These are phyloP conservation scores for Pseudois nayaur DNA, from an alignment of 2,113 vertebrate species.

Conservation along the genomic window DNA sequence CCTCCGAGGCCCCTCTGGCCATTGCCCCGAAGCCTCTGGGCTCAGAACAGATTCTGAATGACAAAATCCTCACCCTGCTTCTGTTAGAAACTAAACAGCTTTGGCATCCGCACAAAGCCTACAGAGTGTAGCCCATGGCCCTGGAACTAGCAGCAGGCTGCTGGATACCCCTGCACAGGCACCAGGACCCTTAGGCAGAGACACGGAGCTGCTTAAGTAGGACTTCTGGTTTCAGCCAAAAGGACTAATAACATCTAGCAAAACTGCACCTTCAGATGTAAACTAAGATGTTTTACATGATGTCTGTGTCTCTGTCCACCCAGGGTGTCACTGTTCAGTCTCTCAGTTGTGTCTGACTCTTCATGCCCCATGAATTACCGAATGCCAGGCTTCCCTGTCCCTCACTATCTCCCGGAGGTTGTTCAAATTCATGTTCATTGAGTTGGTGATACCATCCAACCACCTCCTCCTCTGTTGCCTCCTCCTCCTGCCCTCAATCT, in stretches of 20 bases:
- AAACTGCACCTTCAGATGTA: neutral
- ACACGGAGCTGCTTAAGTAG: neutral
- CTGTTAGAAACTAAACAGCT: neutral
- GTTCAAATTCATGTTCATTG: neutral
- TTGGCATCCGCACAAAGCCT: neutral
- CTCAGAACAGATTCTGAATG: neutral
- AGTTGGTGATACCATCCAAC: neutral
- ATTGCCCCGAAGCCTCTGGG: neutral
- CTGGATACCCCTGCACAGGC: accelerated
- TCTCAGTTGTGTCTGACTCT: neutral
- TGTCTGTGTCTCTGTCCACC: neutral
- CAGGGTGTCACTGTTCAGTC: neutral
- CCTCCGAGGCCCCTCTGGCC: neutral
- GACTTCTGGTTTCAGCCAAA: neutral
- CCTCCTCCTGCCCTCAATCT: neutral
- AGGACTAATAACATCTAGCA: neutral
- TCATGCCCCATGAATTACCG: neutral
- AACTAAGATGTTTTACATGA: neutral
- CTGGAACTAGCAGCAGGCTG: neutral
- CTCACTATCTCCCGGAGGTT: neutral
- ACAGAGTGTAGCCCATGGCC: accelerated
- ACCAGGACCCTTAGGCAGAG: neutral
- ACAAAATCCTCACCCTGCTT: neutral
- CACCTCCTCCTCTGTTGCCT: neutral
- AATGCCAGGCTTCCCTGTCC: neutral